Percentiles rank a stretch among this genome's conserved stretches.
Conservation (phyloP, 2,888 invertebrate species). For the Drosophila koepferae region DNA sequence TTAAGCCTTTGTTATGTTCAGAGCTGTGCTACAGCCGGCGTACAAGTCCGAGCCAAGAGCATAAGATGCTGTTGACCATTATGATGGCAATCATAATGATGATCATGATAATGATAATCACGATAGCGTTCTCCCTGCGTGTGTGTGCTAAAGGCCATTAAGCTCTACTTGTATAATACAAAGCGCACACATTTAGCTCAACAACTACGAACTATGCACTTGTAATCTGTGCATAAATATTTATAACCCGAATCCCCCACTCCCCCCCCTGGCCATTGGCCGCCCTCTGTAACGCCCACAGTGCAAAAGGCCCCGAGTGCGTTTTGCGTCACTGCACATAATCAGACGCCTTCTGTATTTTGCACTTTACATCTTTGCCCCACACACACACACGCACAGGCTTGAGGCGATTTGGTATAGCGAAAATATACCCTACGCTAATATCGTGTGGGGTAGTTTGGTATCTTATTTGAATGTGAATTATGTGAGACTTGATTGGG, state of each 20-base stretch:
- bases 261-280: background rate
- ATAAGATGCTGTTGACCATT: conserved; percentile 33
- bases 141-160: conserved; percentile 74
- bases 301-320: conserved; percentile 12
- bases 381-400: conserved; percentile 1
- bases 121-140: background rate
- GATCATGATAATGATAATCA: conserved; percentile 31
- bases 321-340: conserved; percentile 66
- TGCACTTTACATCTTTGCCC: conserved; percentile 41
- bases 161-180: conserved; percentile 79
- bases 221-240: conserved; percentile 74
- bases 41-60: conserved; percentile 39
- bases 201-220: conserved; percentile 60
- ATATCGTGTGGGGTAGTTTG: background rate
- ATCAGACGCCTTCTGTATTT: conserved; percentile 62
- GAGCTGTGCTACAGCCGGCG: conserved; percentile 17
- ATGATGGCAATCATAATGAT: conserved; percentile 23
- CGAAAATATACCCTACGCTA: conserved; percentile 7
- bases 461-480: background rate
- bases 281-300: background rate
- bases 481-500: background rate
- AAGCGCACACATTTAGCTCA: conserved; percentile 72
- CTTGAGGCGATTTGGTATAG: conserved; percentile 20
- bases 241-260: conserved; percentile 47
- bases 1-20: conserved; percentile 69